Percentiles rank a stretch among this genome's conserved stretches.
phyloP scores from a whole-genome alignment of 1,140 invertebrate genomes.

The Saccostrea echinata region DNA sequence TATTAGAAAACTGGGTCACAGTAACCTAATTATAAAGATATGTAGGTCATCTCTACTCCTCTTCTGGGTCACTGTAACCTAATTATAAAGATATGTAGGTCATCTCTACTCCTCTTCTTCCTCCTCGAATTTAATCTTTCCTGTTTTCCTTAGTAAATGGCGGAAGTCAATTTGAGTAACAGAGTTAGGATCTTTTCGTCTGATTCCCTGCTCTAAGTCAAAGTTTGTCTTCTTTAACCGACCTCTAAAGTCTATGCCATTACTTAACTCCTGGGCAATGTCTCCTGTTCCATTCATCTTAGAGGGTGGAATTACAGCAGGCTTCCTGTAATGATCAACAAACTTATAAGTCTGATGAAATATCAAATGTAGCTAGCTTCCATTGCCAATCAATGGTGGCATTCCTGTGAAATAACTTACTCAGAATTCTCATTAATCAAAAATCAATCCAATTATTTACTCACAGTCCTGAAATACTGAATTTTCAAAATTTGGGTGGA shows the following conservation, averaged over 20 bases:
- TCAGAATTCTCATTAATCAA: neutral
- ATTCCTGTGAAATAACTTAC: neutral
- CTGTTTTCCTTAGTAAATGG: conserved; percentile 60
- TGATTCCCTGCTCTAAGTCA: conserved; percentile 49
- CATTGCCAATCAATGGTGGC: neutral
- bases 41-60: neutral
- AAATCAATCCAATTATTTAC: neutral
- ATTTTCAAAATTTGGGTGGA: neutral
- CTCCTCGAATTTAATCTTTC: conserved; percentile 34
- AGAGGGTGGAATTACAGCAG: conserved; percentile 28
- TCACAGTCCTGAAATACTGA: neutral
- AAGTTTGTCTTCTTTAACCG: conserved; percentile 64
- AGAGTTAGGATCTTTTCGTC: conserved; percentile 37
- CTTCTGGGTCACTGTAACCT: neutral
- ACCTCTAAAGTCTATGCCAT: conserved; percentile 50
- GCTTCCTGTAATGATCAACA: conserved; percentile 37
- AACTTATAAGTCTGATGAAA: conserved; percentile 8
- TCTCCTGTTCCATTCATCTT: neutral
- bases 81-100: neutral
- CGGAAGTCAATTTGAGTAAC: conserved; percentile 64
- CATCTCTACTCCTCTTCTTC: neutral
- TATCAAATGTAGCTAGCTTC: neutral
- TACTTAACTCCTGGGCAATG: conserved; percentile 30
- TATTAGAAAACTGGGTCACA: no score
- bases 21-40: no score